Percentiles rank a stretch among this genome's conserved stretches.
These are phyloP conservation scores for Heliconius himera DNA, from an alignment of 1,140 invertebrate species.

Conservation along the genomic window DNA sequence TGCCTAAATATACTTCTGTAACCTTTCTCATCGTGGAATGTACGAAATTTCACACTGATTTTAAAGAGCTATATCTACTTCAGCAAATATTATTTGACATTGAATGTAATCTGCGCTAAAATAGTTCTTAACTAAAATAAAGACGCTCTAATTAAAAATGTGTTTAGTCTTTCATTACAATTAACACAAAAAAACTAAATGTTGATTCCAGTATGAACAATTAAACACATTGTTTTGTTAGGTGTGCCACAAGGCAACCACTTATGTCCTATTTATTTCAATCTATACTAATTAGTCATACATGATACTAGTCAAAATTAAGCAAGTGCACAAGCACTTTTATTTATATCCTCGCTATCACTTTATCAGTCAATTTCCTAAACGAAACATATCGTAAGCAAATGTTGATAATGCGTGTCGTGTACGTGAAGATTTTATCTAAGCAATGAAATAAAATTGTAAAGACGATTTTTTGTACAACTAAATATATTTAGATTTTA, in stretches of 20 bases:
- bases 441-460: not conserved
- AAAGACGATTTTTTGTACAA: not conserved
- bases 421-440: not conserved
- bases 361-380: slow-evolving; percentile 4
- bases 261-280: slow-evolving; percentile 6
- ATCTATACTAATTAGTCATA: not conserved
- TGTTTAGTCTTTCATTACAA: too few species aligned
- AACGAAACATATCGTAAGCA: slow-evolving; percentile 11
- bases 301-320: not conserved
- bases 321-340: not conserved
- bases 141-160: too few species aligned
- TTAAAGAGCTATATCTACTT: too few species aligned
- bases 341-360: not conserved
- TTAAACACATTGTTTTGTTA: not conserved
- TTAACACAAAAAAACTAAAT: not conserved
- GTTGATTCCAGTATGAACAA: not conserved
- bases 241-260: not conserved
- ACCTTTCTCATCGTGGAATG: too few species aligned
- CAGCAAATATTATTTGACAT: too few species aligned
- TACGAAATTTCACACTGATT: too few species aligned
- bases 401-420: not conserved
- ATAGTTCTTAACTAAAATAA: too few species aligned
- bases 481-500: not conserved
- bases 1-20: too few species aligned
- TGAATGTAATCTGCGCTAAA: too few species aligned